These are phyloP conservation scores for Timema podura DNA, from an alignment of 2,888 invertebrate genomes.

Conservation along the genomic window DNA sequence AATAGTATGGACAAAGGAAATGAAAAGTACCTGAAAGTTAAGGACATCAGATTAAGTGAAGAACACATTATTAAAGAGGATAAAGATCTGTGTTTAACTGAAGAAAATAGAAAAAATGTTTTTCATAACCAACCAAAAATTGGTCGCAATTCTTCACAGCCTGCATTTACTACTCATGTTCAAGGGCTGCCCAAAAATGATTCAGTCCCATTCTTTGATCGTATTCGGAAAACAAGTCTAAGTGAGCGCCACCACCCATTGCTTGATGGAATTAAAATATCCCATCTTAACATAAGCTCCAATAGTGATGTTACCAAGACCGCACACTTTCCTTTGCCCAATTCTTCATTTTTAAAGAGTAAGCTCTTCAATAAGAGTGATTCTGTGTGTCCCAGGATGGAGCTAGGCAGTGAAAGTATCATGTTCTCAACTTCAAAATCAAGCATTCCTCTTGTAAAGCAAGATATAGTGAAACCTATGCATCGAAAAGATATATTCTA, in stretches of 20 bases:
- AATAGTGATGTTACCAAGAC: slow-evolving; percentile 68
- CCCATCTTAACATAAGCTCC: slow-evolving; percentile 69
- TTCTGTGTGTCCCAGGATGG: slow-evolving; percentile 42
- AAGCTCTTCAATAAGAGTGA: slow-evolving; percentile 53
- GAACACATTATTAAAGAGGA: slow-evolving; percentile 33
- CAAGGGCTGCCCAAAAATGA: slow-evolving; percentile 76
- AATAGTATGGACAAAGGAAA: slow-evolving; percentile 31
- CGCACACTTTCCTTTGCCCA: slow-evolving; percentile 53
- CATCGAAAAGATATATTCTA: slow-evolving; percentile 97
- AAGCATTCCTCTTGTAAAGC: slow-evolving; percentile 46
- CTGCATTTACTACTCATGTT: slow-evolving; percentile 70
- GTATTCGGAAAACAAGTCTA: slow-evolving; percentile 77
- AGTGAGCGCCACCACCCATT: slow-evolving; percentile 82
- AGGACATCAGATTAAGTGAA: slow-evolving; percentile 26
- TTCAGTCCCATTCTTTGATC: slow-evolving; percentile 84
- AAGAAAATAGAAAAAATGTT: slow-evolving; percentile 32
- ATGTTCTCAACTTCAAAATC: slow-evolving; percentile 65
- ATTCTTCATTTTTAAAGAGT: slow-evolving; percentile 55
- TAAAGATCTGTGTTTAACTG: slow-evolving; percentile 25
- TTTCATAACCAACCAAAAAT: slow-evolving; percentile 50
- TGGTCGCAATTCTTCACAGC: slow-evolving; percentile 82
- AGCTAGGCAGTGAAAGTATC: slow-evolving; percentile 62
- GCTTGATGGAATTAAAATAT: slow-evolving; percentile 74
- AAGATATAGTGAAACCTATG: slow-evolving; percentile 79
- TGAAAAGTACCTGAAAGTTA: slow-evolving; percentile 28